Conservation (phyloP, 2,113 vertebrate genomes). For the Tor tambroides region DNA sequence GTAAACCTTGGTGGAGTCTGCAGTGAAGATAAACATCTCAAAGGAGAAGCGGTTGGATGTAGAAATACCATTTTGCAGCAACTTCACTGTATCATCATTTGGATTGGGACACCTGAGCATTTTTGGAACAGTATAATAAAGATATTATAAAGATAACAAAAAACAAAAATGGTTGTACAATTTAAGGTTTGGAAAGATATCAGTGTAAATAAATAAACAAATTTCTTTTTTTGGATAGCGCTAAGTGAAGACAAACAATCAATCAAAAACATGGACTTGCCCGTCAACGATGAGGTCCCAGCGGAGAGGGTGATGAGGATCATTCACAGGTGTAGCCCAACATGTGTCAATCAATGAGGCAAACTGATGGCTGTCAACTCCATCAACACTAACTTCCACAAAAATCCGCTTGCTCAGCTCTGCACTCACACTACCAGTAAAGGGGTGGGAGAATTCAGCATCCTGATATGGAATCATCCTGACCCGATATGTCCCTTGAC, state of each 20-base stretch:
- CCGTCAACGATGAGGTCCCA: constrained; percentile 68
- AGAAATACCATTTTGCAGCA: constrained; percentile 7
- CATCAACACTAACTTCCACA: constrained; percentile 61
- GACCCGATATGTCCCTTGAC: constrained; percentile 61
- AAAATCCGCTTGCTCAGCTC: constrained; percentile 63
- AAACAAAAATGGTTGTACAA: no score
- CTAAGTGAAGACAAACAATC: neutral
- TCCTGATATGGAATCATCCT: constrained; percentile 68
- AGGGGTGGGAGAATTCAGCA: constrained; percentile 54
- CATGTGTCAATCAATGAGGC: constrained; percentile 67
- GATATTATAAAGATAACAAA: neutral
- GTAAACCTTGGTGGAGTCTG: constrained; percentile 13
- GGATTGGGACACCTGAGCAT: constrained; percentile 21
- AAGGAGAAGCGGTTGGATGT: neutral
- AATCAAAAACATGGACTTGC: constrained; percentile 53
- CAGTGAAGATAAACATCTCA: constrained; percentile 11
- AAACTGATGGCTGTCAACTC: constrained; percentile 65
- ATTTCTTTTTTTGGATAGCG: neutral
- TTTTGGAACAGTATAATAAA: neutral
- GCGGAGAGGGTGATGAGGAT: constrained; percentile 46
- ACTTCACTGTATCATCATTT: neutral
- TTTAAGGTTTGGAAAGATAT: no score
- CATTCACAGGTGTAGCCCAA: constrained; percentile 70
- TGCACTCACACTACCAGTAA: constrained; percentile 29
- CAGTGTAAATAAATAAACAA: neutral